Evolutionary conservation across 2,113 vertebrate species (phyloP).

Genomic region (Clinocottus analis): DNA sequence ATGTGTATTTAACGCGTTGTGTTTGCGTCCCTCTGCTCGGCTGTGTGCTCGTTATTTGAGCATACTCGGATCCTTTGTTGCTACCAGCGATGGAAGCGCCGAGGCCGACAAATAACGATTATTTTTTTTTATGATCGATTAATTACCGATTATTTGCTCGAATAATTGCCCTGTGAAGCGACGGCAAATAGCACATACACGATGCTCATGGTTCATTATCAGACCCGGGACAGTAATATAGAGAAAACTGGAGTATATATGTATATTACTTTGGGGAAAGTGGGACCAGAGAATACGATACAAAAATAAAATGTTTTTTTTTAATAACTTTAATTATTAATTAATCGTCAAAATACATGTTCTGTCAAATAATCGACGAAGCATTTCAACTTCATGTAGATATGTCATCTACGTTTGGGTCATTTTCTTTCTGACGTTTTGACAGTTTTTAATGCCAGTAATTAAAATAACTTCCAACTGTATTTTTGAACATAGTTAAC

Average conservation of each 20-base stretch:
- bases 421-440: background rate
- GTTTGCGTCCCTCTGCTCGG: background rate
- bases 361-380: background rate
- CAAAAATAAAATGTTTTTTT: too few species aligned
- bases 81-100: background rate
- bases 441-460: background rate
- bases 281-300: background rate
- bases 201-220: background rate
- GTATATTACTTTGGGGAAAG: background rate
- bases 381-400: background rate
- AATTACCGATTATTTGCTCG: background rate
- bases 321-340: background rate
- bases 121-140: background rate
- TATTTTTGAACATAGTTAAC: background rate
- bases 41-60: background rate
- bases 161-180: background rate
- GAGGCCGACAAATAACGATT: background rate
- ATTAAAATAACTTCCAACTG: background rate
- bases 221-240: background rate
- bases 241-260: background rate
- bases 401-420: background rate
- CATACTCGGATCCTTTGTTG: constrained; percentile 15
- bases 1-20: fast-evolving
- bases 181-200: background rate
- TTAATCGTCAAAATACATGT: background rate